These are phyloP conservation scores for Labeo calbasu DNA, from an alignment of 2,797 vertebrate genomes.

Conservation along the genomic window DNA sequence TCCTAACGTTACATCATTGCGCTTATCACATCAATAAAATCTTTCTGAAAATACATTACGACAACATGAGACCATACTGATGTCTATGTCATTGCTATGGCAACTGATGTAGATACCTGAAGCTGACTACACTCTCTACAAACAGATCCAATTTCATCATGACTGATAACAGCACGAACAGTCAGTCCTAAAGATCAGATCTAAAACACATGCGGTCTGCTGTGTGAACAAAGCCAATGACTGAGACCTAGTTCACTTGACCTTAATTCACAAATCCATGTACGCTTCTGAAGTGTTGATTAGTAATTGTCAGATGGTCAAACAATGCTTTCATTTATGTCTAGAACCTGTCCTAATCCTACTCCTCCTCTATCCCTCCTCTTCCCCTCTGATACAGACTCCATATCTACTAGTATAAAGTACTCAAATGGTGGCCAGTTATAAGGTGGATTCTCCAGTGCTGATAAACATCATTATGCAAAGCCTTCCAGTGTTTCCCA, in stretches of 20 bases:
- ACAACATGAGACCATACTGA: background rate
- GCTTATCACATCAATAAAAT: background rate
- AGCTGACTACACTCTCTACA: background rate
- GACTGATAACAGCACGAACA: background rate
- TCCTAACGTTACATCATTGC: background rate
- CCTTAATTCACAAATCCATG: background rate
- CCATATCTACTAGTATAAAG: background rate
- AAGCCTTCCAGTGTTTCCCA: background rate
- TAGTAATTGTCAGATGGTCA: background rate
- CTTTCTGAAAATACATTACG: background rate
- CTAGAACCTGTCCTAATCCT: background rate
- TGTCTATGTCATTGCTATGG: background rate
- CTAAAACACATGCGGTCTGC: background rate
- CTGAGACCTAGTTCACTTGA: background rate
- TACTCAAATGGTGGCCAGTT: background rate
- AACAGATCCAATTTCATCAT: constrained; percentile 8
- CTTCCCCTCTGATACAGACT: background rate
- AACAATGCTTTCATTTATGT: background rate
- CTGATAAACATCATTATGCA: background rate
- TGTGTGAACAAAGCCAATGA: background rate
- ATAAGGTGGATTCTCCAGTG: background rate
- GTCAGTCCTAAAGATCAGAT: constrained; percentile 9
- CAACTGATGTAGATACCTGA: background rate
- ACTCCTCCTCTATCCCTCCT: background rate
- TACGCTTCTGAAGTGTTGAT: background rate